phyloP scores from a whole-genome alignment of 2,888 invertebrate genomes.

The Chymomyza fuscimana region DNA sequence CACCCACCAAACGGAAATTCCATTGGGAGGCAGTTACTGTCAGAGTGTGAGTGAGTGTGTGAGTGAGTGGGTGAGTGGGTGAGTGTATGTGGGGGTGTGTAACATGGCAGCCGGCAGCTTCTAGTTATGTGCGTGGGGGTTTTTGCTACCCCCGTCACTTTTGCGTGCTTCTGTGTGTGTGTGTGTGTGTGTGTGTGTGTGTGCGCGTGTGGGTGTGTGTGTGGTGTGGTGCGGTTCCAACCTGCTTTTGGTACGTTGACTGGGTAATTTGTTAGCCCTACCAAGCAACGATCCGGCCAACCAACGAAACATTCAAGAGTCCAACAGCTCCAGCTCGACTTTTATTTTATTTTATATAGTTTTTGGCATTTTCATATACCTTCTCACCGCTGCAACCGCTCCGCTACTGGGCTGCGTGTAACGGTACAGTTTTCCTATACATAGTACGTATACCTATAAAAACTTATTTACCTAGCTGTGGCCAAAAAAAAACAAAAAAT shows the following conservation, averaged over 20 bases:
- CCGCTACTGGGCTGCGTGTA: conserved; percentile 49
- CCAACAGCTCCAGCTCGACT: conserved; percentile 56
- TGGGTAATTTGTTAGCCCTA: conserved; percentile 65
- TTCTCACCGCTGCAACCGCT: neutral
- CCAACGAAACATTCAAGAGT: conserved; percentile 24
- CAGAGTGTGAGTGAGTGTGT: conserved; percentile 30
- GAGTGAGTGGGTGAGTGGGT: neutral
- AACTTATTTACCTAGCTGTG: conserved; percentile 57
- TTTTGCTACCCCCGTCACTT: too few relatives aligned
- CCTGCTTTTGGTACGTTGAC: conserved; percentile 64
- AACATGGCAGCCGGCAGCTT: neutral
- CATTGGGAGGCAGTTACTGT: conserved; percentile 20
- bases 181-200: conserved; percentile 22
- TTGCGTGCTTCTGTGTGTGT: conserved; percentile 5
- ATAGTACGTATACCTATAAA: conserved; percentile 46
- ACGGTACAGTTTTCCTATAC: conserved; percentile 55
- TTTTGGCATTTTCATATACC: conserved; percentile 60
- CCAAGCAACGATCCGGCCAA: conserved; percentile 34
- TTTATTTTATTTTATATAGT: conserved; percentile 67
- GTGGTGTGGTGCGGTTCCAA: conserved; percentile 35
- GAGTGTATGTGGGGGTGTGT: conserved; percentile 24
- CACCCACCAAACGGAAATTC: conserved; percentile 18
- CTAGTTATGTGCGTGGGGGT: conserved; percentile 6
- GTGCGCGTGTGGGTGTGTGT: conserved; percentile 27
- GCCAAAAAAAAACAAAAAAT: conserved; percentile 17